Conservation (phyloP, 2,113 vertebrate species). For the Poeciliopsis occidentalis region DNA sequence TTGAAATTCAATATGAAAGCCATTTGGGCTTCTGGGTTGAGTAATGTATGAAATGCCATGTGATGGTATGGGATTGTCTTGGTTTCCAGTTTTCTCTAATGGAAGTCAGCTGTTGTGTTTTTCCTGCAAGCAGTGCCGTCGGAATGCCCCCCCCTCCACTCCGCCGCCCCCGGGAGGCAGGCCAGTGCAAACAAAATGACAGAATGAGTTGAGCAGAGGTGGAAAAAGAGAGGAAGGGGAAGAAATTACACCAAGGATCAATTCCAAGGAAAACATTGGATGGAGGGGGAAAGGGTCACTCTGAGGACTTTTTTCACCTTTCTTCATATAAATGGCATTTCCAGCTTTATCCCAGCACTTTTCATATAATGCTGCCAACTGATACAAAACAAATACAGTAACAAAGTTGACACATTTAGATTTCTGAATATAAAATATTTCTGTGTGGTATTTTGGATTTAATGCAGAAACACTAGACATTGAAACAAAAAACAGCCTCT, state of each 20-base stretch:
- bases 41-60: constrained; percentile 59
- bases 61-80: constrained; percentile 71
- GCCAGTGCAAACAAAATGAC: constrained; percentile 80
- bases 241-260: constrained; percentile 29
- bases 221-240: constrained; percentile 37
- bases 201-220: constrained; percentile 41
- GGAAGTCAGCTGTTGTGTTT: constrained; percentile 80
- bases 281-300: constrained; percentile 4
- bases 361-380: background rate
- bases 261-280: constrained; percentile 57
- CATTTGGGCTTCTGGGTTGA: constrained; percentile 1
- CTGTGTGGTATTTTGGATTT: too few relatives aligned
- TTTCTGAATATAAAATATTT: background rate
- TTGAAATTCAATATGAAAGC: constrained; percentile 18
- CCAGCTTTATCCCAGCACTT: background rate
- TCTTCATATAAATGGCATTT: background rate
- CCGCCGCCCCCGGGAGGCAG: constrained; percentile 69
- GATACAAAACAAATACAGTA: background rate
- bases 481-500: background rate
- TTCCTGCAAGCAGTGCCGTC: constrained; percentile 71
- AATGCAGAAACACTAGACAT: background rate
- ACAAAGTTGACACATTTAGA: background rate
- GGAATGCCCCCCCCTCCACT: constrained; percentile 35
- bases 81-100: constrained; percentile 72
- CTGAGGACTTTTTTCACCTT: constrained; percentile 13